These are phyloP conservation scores for Acanthosepion lycidas DNA, from an alignment of 2,888 invertebrate genomes.

Conservation along the genomic window DNA sequence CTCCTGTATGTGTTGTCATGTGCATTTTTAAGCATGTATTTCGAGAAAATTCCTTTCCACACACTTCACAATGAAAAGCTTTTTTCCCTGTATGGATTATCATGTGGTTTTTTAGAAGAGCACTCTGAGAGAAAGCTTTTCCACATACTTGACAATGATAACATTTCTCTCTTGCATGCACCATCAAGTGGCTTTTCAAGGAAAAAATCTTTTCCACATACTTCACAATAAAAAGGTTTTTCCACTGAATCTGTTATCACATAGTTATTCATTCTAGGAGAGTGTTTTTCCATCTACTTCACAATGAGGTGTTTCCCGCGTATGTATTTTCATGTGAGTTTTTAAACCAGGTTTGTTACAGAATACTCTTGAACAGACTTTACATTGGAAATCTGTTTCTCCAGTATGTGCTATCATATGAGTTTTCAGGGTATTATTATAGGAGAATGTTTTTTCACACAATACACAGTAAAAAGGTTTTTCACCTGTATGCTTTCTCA, in stretches of 20 bases:
- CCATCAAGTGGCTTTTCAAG: neutral
- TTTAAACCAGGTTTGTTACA: neutral
- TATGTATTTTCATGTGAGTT: slow-evolving; percentile 48
- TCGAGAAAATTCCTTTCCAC: too few relatives aligned
- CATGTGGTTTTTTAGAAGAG: too few relatives aligned
- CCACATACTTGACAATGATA: too few relatives aligned
- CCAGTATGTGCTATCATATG: slow-evolving; percentile 53
- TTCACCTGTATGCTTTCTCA: slow-evolving; percentile 52
- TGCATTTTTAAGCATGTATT: too few relatives aligned
- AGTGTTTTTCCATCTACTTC: slow-evolving; percentile 52
- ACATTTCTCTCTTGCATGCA: slow-evolving; percentile 52
- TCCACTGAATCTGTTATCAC: slow-evolving; percentile 52
- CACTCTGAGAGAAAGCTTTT: too few relatives aligned
- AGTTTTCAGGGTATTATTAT: slow-evolving; percentile 50
- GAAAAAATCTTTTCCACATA: neutral
- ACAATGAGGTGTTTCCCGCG: slow-evolving; percentile 54
- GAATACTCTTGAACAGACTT: slow-evolving; percentile 35
- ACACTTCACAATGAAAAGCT: too few relatives aligned
- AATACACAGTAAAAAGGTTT: slow-evolving; percentile 54
- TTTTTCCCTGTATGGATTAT: too few relatives aligned
- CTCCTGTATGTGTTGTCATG: too few relatives aligned
- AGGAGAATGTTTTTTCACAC: slow-evolving; percentile 52
- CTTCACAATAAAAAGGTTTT: slow-evolving; percentile 49
- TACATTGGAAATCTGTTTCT: slow-evolving; percentile 50
- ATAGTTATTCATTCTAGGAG: slow-evolving; percentile 51